Conservation (phyloP, 2,113 vertebrate genomes). For the Aspiorhynchus laticeps region DNA sequence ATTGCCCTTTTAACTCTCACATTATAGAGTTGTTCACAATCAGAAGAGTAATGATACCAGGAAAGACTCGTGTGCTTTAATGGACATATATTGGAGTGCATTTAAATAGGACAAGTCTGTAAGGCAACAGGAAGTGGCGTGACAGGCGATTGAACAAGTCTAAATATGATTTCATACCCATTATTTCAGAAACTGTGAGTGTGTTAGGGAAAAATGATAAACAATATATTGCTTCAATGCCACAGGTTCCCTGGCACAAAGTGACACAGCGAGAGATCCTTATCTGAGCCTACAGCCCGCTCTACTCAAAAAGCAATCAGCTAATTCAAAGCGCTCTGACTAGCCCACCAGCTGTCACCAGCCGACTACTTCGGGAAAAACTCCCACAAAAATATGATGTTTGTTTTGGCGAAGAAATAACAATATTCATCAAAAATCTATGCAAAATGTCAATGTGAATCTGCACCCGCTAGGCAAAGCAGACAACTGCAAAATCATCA, state of each 20-base stretch:
- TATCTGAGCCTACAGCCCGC: not conserved
- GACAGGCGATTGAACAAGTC: not conserved
- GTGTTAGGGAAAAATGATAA: not conserved
- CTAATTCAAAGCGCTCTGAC: conserved; percentile 5
- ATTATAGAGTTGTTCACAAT: conserved; percentile 24
- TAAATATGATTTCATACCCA: not conserved
- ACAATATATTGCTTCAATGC: conserved; percentile 9
- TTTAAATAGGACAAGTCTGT: not conserved
- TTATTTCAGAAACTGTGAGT: conserved; percentile 12
- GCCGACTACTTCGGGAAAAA: not conserved
- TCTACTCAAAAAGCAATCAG: conserved; percentile 26
- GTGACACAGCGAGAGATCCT: conserved; percentile 7
- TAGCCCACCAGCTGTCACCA: conserved; percentile 34
- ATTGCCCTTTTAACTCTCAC: not conserved
- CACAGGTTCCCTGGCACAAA: not conserved
- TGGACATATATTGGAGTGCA: not conserved
- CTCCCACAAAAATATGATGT: not conserved
- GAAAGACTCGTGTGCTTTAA: not conserved
- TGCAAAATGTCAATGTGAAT: not conserved
- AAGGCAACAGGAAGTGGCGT: not conserved
- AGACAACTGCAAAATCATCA: conserved; percentile 19
- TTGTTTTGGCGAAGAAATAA: not conserved
- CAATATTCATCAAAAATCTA: conserved; percentile 15
- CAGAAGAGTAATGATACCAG: not conserved
- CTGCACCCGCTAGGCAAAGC: not conserved